Base-by-base conservation (phyloP, 1,140 invertebrate species). In the Muscidifurax raptorellus region DNA sequence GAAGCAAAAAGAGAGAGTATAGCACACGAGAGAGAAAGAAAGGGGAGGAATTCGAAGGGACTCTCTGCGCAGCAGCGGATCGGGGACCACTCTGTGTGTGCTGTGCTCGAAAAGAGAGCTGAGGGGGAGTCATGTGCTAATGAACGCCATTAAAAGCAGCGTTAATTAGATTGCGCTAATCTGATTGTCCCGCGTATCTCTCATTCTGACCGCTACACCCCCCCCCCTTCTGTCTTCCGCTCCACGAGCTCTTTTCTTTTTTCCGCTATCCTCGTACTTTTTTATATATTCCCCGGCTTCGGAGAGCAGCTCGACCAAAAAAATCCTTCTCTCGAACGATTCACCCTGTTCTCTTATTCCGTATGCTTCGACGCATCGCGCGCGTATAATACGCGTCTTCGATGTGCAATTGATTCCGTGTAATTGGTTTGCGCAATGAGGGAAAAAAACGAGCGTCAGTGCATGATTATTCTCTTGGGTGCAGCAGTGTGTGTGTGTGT, bases 71-170 rank as follows among this genome's bases (percentile, higher is more conserved):
- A 22, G 59, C 44, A n/a, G n/a, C n/a, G 27, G 22, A 47, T 59
- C 40, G 77, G 47, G 80, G 47, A 85, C 40, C 27, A 36, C 32
- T 6, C 9, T 40, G 36, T 12, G 36, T 12, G 40, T 9, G 59
- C 27, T 28, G 44, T 6, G 36, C 83, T 83, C 83, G 84, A 75
- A 85, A 87, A 82, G 77, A 86, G 86, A 87, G 85, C 85, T 83
- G 78, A 84, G 81, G 84, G 78, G 86, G 82, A 88, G 89, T 88
- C 90, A 88, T 92, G 91, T 92, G 91, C 92, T 93, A 93, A 93
- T 92, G 92, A 93, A 93, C 90, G 91, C 92, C 91, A 92, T 92
- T 93, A 92, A 92, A 92, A 92, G 91, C 91, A 92, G 91, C 91
- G 91, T 92, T 93, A 92, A 93, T 93, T 93, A 93, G 92, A 92